A percentile compares a stretch with the other conserved stretches of the same genome.
phyloP scores from a whole-genome alignment of 2,797 vertebrate species.

The Brachyalestes nurse region DNA sequence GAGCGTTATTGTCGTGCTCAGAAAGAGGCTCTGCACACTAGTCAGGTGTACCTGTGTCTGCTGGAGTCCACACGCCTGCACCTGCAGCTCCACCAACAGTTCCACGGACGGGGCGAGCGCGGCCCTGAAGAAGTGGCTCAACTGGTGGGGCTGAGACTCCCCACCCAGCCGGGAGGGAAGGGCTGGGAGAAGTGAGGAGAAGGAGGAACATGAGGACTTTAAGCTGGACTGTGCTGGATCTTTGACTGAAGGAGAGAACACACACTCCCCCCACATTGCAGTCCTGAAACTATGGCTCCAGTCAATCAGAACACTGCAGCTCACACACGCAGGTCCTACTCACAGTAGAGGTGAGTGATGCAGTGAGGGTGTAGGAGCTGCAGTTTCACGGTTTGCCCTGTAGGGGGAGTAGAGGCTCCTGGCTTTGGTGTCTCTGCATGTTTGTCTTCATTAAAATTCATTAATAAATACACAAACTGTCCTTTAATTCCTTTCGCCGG shows the following conservation, averaged over 20 bases:
- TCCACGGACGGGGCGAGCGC: conserved; percentile 86
- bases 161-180: conserved; percentile 93
- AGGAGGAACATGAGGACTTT: conserved; percentile 75
- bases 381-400: too few relatives aligned
- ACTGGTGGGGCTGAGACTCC: conserved; percentile 89
- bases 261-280: too few relatives aligned
- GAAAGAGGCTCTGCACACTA: conserved; percentile 87
- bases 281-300: not conserved
- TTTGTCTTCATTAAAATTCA: too few relatives aligned
- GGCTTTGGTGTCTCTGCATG: too few relatives aligned
- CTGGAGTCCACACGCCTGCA: conserved; percentile 86
- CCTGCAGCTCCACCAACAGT: conserved; percentile 81
- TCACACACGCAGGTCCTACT: too few relatives aligned
- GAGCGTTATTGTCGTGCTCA: conserved; percentile 90
- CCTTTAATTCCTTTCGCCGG: too few relatives aligned
- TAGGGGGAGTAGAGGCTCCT: too few relatives aligned
- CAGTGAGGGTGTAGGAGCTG: too few relatives aligned
- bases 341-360: too few relatives aligned
- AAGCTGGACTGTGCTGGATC: not conserved
- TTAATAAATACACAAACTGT: too few relatives aligned
- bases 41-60: conserved; percentile 89
- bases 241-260: not conserved
- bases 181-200: conserved; percentile 83
- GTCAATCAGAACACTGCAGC: too few relatives aligned
- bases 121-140: conserved; percentile 78